Conservation (phyloP, 2,888 invertebrate genomes). For the Abrostola triplasia region DNA sequence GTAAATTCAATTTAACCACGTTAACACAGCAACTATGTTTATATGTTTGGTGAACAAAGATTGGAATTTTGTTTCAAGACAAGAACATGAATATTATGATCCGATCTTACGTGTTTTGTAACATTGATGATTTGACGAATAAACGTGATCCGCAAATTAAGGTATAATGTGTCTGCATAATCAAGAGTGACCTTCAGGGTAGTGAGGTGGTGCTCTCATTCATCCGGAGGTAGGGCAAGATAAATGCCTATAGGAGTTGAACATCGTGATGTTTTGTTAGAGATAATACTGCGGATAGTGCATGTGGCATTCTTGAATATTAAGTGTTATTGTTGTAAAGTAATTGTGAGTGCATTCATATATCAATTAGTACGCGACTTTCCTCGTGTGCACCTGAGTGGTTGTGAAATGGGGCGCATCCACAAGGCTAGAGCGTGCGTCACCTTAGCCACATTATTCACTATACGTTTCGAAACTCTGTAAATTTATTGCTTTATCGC, state of each 20-base stretch:
- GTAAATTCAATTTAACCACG: background rate
- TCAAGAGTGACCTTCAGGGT: constrained; percentile 21
- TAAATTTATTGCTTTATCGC: constrained; percentile 70
- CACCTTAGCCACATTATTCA: constrained; percentile 79
- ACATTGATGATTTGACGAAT: constrained; percentile 27
- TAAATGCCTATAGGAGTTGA: constrained; percentile 24
- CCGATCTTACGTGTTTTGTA: constrained; percentile 35
- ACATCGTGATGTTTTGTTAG: constrained; percentile 43
- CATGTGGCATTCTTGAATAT: constrained; percentile 46
- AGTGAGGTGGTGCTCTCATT: constrained; percentile 24
- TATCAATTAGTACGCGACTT: constrained; percentile 6
- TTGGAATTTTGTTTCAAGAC: constrained; percentile 23
- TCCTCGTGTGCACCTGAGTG: constrained; percentile 29
- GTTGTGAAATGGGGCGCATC: constrained; percentile 81
- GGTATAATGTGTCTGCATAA: constrained; percentile 22
- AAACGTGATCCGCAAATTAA: constrained; percentile 40
- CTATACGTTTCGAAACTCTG: constrained; percentile 77
- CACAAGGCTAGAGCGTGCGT: constrained; percentile 82
- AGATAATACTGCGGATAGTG: constrained; percentile 36
- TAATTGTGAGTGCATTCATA: constrained; percentile 19
- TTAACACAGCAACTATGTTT: constrained; percentile 9
- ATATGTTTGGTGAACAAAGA: constrained; percentile 9
- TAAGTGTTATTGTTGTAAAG: constrained; percentile 29
- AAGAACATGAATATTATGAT: constrained; percentile 32
- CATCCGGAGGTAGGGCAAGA: constrained; percentile 17